A percentile compares a stretch with the other conserved stretches of the same genome.
These are phyloP conservation scores for Alouatta palliata DNA, from an alignment of 2,113 vertebrate species.

Conservation along the genomic window DNA sequence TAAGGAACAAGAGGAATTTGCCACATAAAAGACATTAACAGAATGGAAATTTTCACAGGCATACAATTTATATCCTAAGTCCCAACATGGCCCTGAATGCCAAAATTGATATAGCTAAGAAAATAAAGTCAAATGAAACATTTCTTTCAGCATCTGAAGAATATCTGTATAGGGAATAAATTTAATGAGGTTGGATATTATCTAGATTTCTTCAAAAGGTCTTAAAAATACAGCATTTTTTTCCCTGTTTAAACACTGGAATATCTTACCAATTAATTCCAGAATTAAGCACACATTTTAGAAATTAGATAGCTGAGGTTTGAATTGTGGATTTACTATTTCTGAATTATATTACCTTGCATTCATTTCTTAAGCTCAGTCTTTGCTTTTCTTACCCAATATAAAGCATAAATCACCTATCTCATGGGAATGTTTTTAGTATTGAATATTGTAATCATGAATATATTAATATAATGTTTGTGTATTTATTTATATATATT, in stretches of 20 bases:
- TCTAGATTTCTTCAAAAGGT: slow-evolving; percentile 30
- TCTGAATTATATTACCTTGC: background rate
- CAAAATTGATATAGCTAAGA: slow-evolving; percentile 55
- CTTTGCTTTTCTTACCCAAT: background rate
- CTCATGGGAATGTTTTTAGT: background rate
- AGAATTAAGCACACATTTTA: background rate
- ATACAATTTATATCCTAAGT: slow-evolving; percentile 62
- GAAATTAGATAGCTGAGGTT: background rate
- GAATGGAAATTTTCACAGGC: slow-evolving; percentile 74
- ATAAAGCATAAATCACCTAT: background rate
- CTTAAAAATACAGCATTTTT: background rate
- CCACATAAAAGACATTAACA: slow-evolving; percentile 73
- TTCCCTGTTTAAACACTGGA: slow-evolving; percentile 7
- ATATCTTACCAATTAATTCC: background rate
- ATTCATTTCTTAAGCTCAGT: background rate
- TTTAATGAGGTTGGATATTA: slow-evolving; percentile 55
- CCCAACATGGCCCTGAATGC: slow-evolving; percentile 54
- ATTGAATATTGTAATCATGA: background rate
- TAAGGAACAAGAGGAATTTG: slow-evolving; percentile 72
- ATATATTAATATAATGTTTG: background rate
- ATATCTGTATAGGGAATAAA: slow-evolving; percentile 28
- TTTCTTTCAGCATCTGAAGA: slow-evolving; percentile 40
- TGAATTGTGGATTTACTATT: background rate
- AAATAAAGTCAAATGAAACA: slow-evolving; percentile 55
- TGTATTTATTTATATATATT: no score